Evolutionary conservation across 2,797 vertebrate species (phyloP).

Genomic region (Danio choprae): DNA sequence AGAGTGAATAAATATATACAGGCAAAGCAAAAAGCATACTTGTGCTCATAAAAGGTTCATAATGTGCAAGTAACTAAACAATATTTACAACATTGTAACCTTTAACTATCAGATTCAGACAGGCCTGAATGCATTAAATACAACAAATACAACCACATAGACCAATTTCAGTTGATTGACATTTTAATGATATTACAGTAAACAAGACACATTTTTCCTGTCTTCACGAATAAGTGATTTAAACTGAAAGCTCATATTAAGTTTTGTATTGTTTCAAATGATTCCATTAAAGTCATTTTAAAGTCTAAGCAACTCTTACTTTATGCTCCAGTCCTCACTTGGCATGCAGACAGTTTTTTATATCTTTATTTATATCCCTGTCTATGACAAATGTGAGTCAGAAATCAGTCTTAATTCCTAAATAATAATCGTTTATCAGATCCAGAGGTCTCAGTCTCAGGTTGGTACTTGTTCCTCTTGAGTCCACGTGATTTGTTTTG

Average conservation of each 20-base stretch:
- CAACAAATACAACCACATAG: background rate
- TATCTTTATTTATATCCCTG: slow-evolving; percentile 13
- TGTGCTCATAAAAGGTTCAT: too few species aligned
- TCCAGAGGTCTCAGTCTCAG: slow-evolving; percentile 26
- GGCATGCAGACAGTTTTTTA: slow-evolving; percentile 17
- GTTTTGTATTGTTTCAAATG: slow-evolving; percentile 19
- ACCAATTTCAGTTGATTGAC: background rate
- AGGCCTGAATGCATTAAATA: too few species aligned
- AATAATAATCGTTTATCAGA: slow-evolving; percentile 36
- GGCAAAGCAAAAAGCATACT: too few species aligned
- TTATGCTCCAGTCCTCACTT: background rate
- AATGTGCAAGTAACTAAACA: too few species aligned
- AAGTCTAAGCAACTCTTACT: slow-evolving; percentile 21
- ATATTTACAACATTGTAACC: too few species aligned
- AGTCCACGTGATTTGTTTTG: slow-evolving; percentile 38
- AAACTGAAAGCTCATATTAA: background rate
- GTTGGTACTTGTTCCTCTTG: slow-evolving; percentile 24
- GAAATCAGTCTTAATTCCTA: slow-evolving; percentile 36
- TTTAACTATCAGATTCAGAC: too few species aligned
- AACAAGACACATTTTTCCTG: background rate
- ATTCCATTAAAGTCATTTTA: slow-evolving; percentile 34
- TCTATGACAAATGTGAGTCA: slow-evolving; percentile 27
- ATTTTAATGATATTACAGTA: background rate
- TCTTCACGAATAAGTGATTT: background rate
- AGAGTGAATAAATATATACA: too few species aligned